A percentile compares a stretch with the other conserved stretches of the same genome.
Evolutionary conservation across 1,140 invertebrate genomes (phyloP).

Genomic region (Camponotus vicinus): DNA sequence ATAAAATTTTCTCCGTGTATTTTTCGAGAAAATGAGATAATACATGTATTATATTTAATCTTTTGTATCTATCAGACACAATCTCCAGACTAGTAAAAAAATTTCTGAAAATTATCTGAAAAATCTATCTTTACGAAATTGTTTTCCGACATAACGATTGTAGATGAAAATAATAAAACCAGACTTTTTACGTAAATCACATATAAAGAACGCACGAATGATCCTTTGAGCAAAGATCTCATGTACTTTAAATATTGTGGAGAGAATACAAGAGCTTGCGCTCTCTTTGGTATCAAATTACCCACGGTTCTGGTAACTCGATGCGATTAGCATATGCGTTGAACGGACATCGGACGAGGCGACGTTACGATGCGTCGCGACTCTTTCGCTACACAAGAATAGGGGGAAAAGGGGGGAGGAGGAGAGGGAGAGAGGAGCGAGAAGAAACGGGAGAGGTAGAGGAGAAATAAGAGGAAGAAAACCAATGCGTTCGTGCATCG

Average conservation of each 20-base stretch:
- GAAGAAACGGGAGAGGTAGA: slow-evolving; percentile 53
- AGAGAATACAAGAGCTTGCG: not conserved
- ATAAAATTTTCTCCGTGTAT: no score
- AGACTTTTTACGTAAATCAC: not conserved
- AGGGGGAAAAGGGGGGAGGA: slow-evolving; percentile 52
- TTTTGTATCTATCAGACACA: not conserved
- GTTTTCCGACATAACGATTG: not conserved
- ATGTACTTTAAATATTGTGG: not conserved
- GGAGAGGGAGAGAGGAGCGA: slow-evolving; percentile 74
- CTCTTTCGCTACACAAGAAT: slow-evolving; percentile 63
- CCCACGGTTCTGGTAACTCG: slow-evolving; percentile 42
- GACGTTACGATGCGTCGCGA: slow-evolving; percentile 67
- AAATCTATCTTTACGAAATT: not conserved
- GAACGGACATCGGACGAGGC: slow-evolving; percentile 44
- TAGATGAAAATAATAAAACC: not conserved
- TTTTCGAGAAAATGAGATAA: not conserved
- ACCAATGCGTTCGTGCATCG: slow-evolving; percentile 83
- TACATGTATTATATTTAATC: not conserved
- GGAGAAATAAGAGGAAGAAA: slow-evolving; percentile 78
- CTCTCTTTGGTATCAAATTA: slow-evolving; percentile 59
- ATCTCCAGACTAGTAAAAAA: not conserved
- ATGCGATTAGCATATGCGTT: slow-evolving; percentile 79
- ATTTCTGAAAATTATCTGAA: not conserved
- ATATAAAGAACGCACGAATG: not conserved
- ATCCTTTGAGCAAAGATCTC: not conserved